Percentiles rank a stretch among this genome's conserved stretches.
These are phyloP conservation scores for Leptopterna dolabrata DNA, from an alignment of 2,888 invertebrate genomes.

Conservation along the genomic window DNA sequence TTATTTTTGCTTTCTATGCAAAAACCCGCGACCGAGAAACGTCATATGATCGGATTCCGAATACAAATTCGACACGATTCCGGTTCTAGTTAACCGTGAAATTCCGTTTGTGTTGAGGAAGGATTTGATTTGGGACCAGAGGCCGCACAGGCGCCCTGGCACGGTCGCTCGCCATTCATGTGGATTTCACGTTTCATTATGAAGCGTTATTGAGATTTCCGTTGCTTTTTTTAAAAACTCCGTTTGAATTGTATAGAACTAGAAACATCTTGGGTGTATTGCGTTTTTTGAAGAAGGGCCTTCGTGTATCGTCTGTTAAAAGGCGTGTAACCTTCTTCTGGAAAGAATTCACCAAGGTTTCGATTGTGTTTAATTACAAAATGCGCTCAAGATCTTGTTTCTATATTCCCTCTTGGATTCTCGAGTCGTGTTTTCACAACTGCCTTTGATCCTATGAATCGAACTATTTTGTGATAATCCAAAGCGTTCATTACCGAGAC, in stretches of 20 bases:
- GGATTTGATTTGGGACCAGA: neutral
- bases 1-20: slow-evolving; percentile 2
- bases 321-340: neutral
- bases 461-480: too few species aligned
- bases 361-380: neutral
- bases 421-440: too few species aligned
- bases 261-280: too few species aligned
- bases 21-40: neutral
- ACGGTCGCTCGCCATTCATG: neutral
- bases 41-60: neutral
- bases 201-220: neutral
- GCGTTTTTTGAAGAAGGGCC: neutral
- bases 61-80: neutral
- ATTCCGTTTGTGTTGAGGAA: neutral
- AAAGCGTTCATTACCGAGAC: too few species aligned
- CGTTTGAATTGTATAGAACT: too few species aligned
- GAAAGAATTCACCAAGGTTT: neutral
- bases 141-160: neutral
- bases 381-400: neutral
- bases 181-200: neutral
- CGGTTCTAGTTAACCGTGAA: neutral
- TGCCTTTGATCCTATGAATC: too few species aligned
- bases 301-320: neutral
- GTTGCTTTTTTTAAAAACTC: neutral
- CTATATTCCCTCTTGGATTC: too few species aligned